These are phyloP conservation scores for Adineta ricciae DNA, from an alignment of 2,888 invertebrate species.

Conservation along the genomic window DNA sequence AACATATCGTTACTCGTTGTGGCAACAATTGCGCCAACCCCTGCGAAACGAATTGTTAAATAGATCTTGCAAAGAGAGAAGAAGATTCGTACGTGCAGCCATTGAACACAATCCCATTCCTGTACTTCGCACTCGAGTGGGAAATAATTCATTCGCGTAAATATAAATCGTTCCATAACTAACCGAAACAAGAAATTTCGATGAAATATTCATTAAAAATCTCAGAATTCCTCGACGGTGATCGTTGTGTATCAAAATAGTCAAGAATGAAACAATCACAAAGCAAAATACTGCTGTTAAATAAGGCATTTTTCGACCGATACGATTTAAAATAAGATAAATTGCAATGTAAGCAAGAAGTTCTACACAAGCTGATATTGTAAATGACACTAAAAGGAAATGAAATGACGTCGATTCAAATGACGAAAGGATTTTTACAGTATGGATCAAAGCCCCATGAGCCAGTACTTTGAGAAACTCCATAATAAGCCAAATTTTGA, in stretches of 20 bases:
- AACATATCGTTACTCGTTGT: conserved; percentile 19
- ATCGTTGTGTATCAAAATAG: neutral
- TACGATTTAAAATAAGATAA: conserved; percentile 58
- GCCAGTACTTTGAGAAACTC: conserved; percentile 24
- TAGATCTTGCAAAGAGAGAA: neutral
- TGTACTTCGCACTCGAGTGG: conserved; percentile 25
- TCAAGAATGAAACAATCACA: conserved; percentile 10
- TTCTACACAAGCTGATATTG: conserved; percentile 66
- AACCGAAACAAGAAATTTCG: conserved; percentile 26
- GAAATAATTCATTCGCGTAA: conserved; percentile 32
- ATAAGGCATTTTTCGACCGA: conserved; percentile 62
- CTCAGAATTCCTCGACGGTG: neutral
- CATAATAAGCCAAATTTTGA: conserved; percentile 32
- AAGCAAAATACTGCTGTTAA: conserved; percentile 60
- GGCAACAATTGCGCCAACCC: neutral
- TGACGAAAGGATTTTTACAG: conserved; percentile 25
- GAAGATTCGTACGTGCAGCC: conserved; percentile 1
- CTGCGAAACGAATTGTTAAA: neutral
- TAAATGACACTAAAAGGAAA: conserved; percentile 56
- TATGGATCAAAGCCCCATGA: conserved; percentile 54
- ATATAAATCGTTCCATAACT: conserved; percentile 29
- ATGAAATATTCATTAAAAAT: conserved; percentile 22
- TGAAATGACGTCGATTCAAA: too few relatives aligned
- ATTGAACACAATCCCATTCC: conserved; percentile 30
- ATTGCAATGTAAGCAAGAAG: conserved; percentile 61